phyloP scores from a whole-genome alignment of 2,797 vertebrate genomes.

The Ptychadena robeensis region DNA sequence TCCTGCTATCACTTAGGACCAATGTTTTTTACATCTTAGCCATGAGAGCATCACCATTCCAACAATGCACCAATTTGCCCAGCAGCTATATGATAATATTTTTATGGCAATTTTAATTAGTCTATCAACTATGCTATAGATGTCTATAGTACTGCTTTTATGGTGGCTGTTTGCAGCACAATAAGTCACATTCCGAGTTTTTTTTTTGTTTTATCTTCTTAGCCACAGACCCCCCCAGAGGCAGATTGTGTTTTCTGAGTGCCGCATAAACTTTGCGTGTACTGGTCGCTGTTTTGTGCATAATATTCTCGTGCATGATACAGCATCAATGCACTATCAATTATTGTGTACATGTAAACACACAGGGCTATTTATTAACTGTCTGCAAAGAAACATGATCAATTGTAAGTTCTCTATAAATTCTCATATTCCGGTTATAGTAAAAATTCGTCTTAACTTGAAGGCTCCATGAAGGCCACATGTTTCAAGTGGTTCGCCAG shows the following conservation, averaged over 20 bases:
- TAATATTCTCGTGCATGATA: not conserved
- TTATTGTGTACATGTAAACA: not conserved
- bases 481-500: too few relatives aligned
- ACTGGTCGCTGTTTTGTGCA: not conserved
- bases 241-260: not conserved
- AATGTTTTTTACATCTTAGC: constrained; percentile 45
- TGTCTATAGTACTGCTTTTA: constrained; percentile 43
- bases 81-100: constrained; percentile 58
- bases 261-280: constrained; percentile 11
- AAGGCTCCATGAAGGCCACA: too few relatives aligned
- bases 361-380: not conserved
- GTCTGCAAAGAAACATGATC: too few relatives aligned
- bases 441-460: too few relatives aligned
- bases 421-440: not conserved
- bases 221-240: not conserved
- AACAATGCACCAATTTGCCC: constrained; percentile 61
- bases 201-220: constrained; percentile 7
- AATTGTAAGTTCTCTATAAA: not conserved
- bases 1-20: constrained; percentile 35
- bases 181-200: constrained; percentile 28
- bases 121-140: constrained; percentile 55
- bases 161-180: constrained; percentile 35
- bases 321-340: not conserved
- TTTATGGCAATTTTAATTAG: constrained; percentile 58
- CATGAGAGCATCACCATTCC: constrained; percentile 52